Percentiles rank a stretch among this genome's conserved stretches.
phyloP scores from a whole-genome alignment of 2,797 vertebrate genomes.

The Linurgus olivaceus region DNA sequence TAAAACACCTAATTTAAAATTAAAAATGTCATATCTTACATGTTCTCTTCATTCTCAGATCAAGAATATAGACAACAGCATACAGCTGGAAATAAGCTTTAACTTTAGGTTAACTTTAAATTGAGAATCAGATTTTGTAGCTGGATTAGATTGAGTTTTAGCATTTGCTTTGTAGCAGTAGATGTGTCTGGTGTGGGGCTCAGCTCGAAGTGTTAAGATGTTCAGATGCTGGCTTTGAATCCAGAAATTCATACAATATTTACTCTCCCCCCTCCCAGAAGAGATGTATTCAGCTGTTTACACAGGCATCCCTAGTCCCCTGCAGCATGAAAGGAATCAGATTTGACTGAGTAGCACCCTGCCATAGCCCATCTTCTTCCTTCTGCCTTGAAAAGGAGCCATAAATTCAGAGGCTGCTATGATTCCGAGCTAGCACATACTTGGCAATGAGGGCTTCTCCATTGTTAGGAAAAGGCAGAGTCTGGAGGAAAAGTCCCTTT shows the following conservation, averaged over 20 bases:
- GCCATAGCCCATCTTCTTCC: background rate
- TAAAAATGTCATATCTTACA: background rate
- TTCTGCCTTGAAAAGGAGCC: background rate
- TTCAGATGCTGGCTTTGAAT: background rate
- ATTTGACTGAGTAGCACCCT: background rate
- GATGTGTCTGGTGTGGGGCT: background rate
- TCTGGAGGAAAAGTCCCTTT: background rate
- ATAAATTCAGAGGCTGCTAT: background rate
- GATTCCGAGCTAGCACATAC: background rate
- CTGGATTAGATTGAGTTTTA: background rate
- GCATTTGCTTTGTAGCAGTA: background rate
- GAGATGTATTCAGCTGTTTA: background rate
- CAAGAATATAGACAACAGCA: background rate
- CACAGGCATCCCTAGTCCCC: background rate
- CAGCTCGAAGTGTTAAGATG: background rate
- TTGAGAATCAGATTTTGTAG: background rate
- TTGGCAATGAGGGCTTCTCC: background rate
- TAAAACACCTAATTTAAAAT: background rate
- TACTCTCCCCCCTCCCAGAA: background rate
- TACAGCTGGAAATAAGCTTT: background rate
- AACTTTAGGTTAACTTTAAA: background rate
- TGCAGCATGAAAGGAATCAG: background rate
- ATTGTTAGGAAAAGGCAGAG: background rate
- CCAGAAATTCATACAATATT: background rate
- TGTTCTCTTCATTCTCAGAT: background rate